phyloP scores from a whole-genome alignment of 2,888 invertebrate genomes.

The Rhyacophila evoluta region DNA sequence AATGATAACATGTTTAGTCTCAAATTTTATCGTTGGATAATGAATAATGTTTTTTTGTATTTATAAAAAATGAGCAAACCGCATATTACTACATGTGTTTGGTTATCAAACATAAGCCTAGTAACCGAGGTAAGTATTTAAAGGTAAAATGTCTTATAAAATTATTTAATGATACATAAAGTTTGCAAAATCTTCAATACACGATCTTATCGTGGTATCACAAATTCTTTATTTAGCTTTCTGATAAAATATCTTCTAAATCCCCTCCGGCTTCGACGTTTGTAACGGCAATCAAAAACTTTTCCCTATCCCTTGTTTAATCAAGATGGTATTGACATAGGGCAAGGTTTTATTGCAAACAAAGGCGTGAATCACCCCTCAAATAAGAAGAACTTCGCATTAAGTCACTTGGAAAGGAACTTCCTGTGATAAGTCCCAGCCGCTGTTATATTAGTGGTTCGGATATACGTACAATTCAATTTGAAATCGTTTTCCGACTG shows the following conservation, averaged over 20 bases:
- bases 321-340: slow-evolving; percentile 54
- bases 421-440: slow-evolving; percentile 44
- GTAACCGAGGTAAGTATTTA: too few relatives aligned
- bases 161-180: neutral
- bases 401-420: slow-evolving; percentile 42
- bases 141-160: too few relatives aligned
- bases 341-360: slow-evolving; percentile 53
- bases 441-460: slow-evolving; percentile 47
- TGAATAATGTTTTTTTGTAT: too few relatives aligned
- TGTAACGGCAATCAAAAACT: slow-evolving; percentile 52
- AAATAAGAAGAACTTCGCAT: slow-evolving; percentile 35
- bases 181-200: neutral
- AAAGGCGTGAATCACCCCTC: slow-evolving; percentile 54
- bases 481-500: slow-evolving; percentile 8
- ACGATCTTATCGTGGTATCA: slow-evolving; percentile 1
- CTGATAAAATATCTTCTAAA: slow-evolving; percentile 37
- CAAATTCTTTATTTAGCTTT: slow-evolving; percentile 33
- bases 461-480: slow-evolving; percentile 22
- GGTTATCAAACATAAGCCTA: too few relatives aligned
- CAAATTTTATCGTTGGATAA: too few relatives aligned
- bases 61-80: too few relatives aligned
- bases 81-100: too few relatives aligned
- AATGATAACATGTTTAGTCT: too few relatives aligned
- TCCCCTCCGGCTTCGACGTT: slow-evolving; percentile 36
- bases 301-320: slow-evolving; percentile 51